phyloP scores from a whole-genome alignment of 2,113 vertebrate genomes.

The Stigmatopora nigra region DNA sequence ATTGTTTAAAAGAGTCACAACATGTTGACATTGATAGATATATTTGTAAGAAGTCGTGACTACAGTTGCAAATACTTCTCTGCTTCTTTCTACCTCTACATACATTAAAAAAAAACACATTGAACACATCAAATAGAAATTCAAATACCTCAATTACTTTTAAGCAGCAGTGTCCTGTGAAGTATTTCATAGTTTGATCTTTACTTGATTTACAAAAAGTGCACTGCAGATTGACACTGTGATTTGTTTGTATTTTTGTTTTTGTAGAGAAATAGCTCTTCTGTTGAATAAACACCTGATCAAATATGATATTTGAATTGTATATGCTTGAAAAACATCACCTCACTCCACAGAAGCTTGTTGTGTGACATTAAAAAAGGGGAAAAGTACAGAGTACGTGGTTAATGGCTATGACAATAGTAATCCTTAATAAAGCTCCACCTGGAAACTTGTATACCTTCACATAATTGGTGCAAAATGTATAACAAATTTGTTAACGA shows the following conservation, averaged over 20 bases:
- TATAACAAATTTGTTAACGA: too few species aligned
- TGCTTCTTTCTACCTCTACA: constrained; percentile 5
- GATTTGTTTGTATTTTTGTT: constrained; percentile 12
- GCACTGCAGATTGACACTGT: background rate
- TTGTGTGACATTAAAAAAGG: constrained; percentile 40
- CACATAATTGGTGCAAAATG: too few species aligned
- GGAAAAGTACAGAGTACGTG: constrained; percentile 40
- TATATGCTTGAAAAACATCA: background rate
- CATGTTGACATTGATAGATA: background rate
- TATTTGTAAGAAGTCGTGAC: background rate
- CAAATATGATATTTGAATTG: background rate
- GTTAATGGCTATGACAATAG: constrained; percentile 24
- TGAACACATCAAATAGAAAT: background rate
- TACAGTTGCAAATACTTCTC: background rate
- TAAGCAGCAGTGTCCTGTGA: background rate
- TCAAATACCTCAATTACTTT: background rate
- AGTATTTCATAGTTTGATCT: background rate
- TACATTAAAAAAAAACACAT: background rate
- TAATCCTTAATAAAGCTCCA: too few species aligned
- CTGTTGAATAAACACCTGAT: constrained; percentile 38
- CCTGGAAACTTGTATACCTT: too few species aligned
- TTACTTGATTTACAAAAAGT: constrained; percentile 2
- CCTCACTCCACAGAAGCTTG: background rate
- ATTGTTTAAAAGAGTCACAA: too few species aligned
- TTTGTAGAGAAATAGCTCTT: constrained; percentile 33